Base-by-base conservation (phyloP, 2,113 vertebrate genomes). In the Ageneiosus marmoratus region DNA sequence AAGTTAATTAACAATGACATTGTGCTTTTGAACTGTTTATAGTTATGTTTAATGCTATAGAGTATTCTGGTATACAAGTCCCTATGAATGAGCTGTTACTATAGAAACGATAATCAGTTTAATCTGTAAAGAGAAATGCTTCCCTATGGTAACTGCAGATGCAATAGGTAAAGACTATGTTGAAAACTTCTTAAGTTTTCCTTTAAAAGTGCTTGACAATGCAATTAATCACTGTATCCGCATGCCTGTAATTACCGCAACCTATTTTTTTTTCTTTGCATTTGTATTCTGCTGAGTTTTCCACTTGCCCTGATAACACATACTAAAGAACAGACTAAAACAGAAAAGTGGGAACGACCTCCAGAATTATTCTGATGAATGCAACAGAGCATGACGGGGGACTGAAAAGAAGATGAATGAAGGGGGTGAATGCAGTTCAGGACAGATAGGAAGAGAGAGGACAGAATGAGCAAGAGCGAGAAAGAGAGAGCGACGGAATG, bases 391-490 rank as follows among this genome's bases (percentile, higher is more conserved):
- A 67, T 83, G 73, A 83, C 46, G 4, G 34, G n/a, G 58, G 56
- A 62, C 18, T 55, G 65, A 44, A 48, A 63, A 41, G 80, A 82
- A 62, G 80, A 75, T 29, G 70, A 75, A 75, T 82, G 20, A 73
- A 81, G 63, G 82, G 72, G 82, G 84, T n/a, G 80, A 81, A 85
- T 20, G 44, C 79, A 84, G 51, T 79, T 85, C 76, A 41, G 22
- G 70, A 78, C 79, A 44, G 77, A 86, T 86, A 86, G 87, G 78
- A 84, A 77, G 74, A 84, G 56, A 86, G 73, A 85, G 83, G 83
- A 81, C 79, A 60, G 48, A n/a, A 72, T 56, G 41, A 78, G 70
- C 83, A 81, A 62, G 55, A 41, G 46, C 77, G 70, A 89, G 32
- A 78, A 41, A 24, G 63, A 79, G 67, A 50, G 51, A 62, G 78